Evolutionary conservation across 2,888 invertebrate genomes (phyloP).

Genomic region (Synanthedon vespiformis): DNA sequence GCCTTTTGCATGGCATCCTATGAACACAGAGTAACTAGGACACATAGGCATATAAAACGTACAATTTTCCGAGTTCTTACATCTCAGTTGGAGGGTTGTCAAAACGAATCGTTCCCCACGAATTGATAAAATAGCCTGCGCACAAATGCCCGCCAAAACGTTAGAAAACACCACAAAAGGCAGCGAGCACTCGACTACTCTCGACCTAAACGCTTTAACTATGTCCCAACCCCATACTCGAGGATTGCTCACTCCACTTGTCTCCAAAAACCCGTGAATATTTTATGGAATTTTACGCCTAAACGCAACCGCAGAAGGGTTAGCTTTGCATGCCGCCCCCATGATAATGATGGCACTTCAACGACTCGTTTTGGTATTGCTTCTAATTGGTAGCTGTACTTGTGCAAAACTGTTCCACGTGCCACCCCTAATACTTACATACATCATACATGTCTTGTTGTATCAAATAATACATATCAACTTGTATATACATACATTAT

Average conservation of each 20-base stretch:
- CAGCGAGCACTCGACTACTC: slow-evolving; percentile 52
- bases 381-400: slow-evolving; percentile 65
- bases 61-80: slow-evolving; percentile 30
- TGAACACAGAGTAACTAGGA: background rate
- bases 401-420: slow-evolving; percentile 66
- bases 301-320: slow-evolving; percentile 34
- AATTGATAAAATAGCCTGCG: slow-evolving; percentile 63
- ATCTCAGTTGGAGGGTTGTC: slow-evolving; percentile 34
- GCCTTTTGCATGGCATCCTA: no score
- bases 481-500: background rate
- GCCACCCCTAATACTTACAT: slow-evolving; percentile 39
- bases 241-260: slow-evolving; percentile 69
- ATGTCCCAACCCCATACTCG: slow-evolving; percentile 62
- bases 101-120: slow-evolving; percentile 46
- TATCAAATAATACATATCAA: background rate
- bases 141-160: slow-evolving; percentile 51
- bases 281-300: slow-evolving; percentile 47
- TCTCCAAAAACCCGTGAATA: slow-evolving; percentile 63
- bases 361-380: slow-evolving; percentile 60
- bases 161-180: slow-evolving; percentile 65
- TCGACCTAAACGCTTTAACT: slow-evolving; percentile 69
- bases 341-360: slow-evolving; percentile 70
- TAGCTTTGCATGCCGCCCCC: slow-evolving; percentile 30
- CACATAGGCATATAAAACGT: slow-evolving; percentile 1
- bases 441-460: background rate